These are phyloP conservation scores for Morelia viridis DNA, from an alignment of 2,797 vertebrate species.

Conservation along the genomic window DNA sequence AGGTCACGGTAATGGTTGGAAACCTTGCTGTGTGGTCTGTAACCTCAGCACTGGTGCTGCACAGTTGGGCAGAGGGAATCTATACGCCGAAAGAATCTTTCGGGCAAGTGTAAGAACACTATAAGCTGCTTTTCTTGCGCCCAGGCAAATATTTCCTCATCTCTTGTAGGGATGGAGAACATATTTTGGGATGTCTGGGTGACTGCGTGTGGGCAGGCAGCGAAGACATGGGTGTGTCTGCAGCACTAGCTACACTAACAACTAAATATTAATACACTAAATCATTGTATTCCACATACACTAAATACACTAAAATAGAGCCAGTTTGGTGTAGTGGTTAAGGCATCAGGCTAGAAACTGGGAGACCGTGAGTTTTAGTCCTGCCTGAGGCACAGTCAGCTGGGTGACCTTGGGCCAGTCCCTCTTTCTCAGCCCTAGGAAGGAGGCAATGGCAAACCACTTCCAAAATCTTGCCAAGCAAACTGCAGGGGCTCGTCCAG, in stretches of 20 bases:
- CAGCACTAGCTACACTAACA: too few species aligned
- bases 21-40: not conserved
- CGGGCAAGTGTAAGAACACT: not conserved
- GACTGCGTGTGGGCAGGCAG: too few species aligned
- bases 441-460: not conserved
- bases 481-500: too few species aligned
- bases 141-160: too few species aligned
- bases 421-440: not conserved
- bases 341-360: not conserved
- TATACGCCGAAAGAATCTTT: not conserved
- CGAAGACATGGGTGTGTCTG: too few species aligned
- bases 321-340: not conserved
- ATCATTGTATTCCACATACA: too few species aligned
- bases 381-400: not conserved
- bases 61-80: not conserved
- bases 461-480: not conserved
- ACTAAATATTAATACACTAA: too few species aligned
- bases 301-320: not conserved
- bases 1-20: not conserved
- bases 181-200: too few species aligned
- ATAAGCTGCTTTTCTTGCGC: not conserved
- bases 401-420: not conserved
- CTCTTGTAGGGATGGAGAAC: too few species aligned
- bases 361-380: not conserved
- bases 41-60: not conserved